phyloP scores from a whole-genome alignment of 2,888 invertebrate genomes.

The Conomelus anceps region DNA sequence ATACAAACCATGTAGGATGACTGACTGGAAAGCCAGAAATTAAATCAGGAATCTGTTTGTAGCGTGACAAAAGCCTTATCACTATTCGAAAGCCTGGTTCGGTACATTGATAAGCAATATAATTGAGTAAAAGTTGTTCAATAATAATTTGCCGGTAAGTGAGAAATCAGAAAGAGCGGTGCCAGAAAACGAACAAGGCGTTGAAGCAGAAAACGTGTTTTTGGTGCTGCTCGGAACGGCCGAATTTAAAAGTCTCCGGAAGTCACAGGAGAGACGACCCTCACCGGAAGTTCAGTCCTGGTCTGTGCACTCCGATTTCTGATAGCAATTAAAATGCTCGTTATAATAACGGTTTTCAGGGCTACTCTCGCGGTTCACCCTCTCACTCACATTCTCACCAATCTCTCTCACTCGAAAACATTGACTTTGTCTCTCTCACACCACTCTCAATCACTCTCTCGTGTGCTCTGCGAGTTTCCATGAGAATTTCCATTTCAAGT shows the following conservation, averaged over 20 bases:
- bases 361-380: not conserved
- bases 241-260: not conserved
- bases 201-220: not conserved
- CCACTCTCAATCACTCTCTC: not conserved
- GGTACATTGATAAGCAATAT: not conserved
- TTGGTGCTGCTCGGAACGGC: not conserved
- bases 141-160: not conserved
- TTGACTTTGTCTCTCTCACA: not conserved
- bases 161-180: not conserved
- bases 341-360: not conserved
- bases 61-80: too few species aligned
- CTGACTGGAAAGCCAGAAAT: too few species aligned
- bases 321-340: not conserved
- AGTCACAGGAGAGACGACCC: not conserved
- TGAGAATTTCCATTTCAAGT: not conserved
- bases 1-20: too few species aligned
- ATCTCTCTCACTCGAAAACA: not conserved
- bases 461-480: not conserved
- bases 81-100: not conserved
- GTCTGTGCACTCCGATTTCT: not conserved
- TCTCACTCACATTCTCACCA: not conserved
- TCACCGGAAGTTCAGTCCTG: not conserved
- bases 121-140: not conserved
- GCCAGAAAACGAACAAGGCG: not conserved
- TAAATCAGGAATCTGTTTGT: too few species aligned